Conservation (phyloP, 2,888 invertebrate genomes). For the Lymantria monacha region DNA sequence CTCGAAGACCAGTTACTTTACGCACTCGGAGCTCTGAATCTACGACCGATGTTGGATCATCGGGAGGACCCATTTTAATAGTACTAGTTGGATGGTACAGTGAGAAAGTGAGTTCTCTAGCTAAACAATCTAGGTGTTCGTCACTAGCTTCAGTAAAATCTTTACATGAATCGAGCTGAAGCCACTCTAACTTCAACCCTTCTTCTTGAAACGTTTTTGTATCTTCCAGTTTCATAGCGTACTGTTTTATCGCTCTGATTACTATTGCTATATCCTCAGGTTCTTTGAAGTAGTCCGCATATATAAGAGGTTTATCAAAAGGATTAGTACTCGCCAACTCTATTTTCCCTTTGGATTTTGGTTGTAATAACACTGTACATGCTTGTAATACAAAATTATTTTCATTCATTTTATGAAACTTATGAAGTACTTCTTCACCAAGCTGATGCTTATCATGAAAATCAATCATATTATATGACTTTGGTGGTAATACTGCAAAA, state of each 20-base stretch:
- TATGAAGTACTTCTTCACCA: constrained; percentile 41
- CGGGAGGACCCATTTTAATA: constrained; percentile 82
- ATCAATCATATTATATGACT: constrained; percentile 45
- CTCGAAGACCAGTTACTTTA: constrained; percentile 77
- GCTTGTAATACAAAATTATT: constrained; percentile 62
- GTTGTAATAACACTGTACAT: constrained; percentile 83
- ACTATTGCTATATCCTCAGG: constrained; percentile 72
- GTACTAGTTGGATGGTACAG: constrained; percentile 89
- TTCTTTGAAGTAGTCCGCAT: constrained; percentile 83
- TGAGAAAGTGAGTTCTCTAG: constrained; percentile 55
- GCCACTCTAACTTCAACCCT: constrained; percentile 50
- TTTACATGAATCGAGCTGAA: constrained; percentile 55
- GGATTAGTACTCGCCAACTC: constrained; percentile 85
- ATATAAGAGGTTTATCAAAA: constrained; percentile 83
- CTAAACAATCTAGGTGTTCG: constrained; percentile 47
- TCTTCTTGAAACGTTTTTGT: constrained; percentile 47
- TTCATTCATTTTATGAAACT: constrained; percentile 46
- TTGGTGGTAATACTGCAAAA: constrained; percentile 51
- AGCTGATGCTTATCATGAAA: constrained; percentile 44
- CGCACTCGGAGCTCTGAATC: constrained; percentile 80
- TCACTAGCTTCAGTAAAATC: constrained; percentile 41
- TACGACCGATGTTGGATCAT: constrained; percentile 75
- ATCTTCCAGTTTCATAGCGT: constrained; percentile 41
- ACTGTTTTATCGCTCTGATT: constrained; percentile 44
- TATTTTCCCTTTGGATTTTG: constrained; percentile 86